Conservation (phyloP, 2,888 invertebrate genomes). For the Sphaeridia pumilis region DNA sequence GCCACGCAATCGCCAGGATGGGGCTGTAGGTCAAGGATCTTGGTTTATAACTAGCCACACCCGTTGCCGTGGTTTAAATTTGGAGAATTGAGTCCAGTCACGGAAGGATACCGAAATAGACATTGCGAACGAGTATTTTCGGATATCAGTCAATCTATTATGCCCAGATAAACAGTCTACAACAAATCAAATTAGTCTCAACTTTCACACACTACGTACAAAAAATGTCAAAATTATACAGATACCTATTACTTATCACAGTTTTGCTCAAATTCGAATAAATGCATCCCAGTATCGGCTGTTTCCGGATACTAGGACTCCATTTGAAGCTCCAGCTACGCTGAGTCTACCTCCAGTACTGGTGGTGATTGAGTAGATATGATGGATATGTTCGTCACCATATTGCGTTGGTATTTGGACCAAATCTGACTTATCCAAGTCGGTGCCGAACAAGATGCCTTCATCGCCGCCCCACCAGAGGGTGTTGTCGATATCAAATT, state of each 20-base stretch:
- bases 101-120: neutral
- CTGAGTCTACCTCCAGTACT: constrained; percentile 16
- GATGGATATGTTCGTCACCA: constrained; percentile 21
- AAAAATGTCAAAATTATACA: too few relatives aligned
- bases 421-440: constrained; percentile 14
- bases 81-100: too few relatives aligned
- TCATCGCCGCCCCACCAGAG: constrained; percentile 32
- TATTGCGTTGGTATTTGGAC: constrained; percentile 17
- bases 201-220: too few relatives aligned
- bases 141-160: neutral
- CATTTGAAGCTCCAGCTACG: constrained; percentile 26
- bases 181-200: constrained; percentile 2
- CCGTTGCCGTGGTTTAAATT: too few relatives aligned
- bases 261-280: neutral
- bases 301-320: constrained; percentile 26
- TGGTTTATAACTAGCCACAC: too few relatives aligned
- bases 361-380: constrained; percentile 27
- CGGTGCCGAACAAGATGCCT: constrained; percentile 21
- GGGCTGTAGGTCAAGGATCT: too few relatives aligned
- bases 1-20: too few relatives aligned
- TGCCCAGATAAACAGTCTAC: neutral
- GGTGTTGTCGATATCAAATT: constrained; percentile 19
- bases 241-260: too few relatives aligned
- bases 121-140: neutral
- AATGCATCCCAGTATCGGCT: constrained; percentile 26